These are phyloP conservation scores for Epinephelus lanceolatus DNA, from an alignment of 2,113 vertebrate genomes.

Conservation along the genomic window DNA sequence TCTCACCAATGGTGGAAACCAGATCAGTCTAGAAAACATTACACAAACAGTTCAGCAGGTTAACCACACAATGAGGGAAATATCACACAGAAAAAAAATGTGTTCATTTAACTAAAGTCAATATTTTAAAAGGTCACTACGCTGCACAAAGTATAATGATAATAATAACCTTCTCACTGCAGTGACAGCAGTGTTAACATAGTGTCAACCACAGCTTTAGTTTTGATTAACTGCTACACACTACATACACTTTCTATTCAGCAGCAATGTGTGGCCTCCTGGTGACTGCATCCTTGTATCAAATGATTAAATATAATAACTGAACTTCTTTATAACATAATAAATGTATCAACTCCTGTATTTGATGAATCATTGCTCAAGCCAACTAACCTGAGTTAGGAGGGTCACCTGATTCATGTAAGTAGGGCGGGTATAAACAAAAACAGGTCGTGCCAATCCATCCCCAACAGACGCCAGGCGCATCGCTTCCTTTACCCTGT, in stretches of 20 bases:
- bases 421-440: slow-evolving; percentile 86
- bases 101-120: neutral
- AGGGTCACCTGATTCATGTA: slow-evolving; percentile 79
- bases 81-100: no score
- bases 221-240: neutral
- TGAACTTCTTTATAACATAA: neutral
- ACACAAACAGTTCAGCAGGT: slow-evolving; percentile 32
- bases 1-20: slow-evolving; percentile 88
- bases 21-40: slow-evolving; percentile 82
- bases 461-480: slow-evolving; percentile 83
- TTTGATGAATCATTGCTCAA: neutral
- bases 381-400: slow-evolving; percentile 82
- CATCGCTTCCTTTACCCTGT: slow-evolving; percentile 84
- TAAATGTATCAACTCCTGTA: neutral
- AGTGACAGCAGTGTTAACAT: neutral
- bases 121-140: neutral
- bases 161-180: neutral
- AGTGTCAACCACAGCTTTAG: neutral
- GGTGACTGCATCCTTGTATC: neutral
- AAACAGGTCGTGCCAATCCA: slow-evolving; percentile 83
- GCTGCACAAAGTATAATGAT: neutral
- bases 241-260: neutral
- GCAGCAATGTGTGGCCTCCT: neutral
- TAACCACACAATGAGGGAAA: neutral
- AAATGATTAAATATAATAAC: neutral